Percentiles rank a stretch among this genome's conserved stretches.
phyloP scores from a whole-genome alignment of 2,888 invertebrate genomes.

The Cantharis rufa region DNA sequence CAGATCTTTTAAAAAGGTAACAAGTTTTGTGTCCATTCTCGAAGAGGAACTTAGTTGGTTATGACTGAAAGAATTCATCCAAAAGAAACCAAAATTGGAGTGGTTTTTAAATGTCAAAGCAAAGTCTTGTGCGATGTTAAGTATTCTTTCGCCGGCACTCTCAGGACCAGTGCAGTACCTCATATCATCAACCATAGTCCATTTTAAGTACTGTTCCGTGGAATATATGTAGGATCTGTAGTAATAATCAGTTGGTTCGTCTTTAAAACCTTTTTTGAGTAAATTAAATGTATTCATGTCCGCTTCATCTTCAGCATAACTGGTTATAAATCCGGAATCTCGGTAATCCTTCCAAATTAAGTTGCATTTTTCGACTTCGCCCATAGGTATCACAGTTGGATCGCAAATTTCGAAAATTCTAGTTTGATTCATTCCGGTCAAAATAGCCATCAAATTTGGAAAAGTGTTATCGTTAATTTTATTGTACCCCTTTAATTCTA shows the following conservation, averaged over 20 bases:
- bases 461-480: constrained; percentile 88
- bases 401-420: constrained; percentile 58
- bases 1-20: constrained; percentile 64
- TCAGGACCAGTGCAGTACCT: constrained; percentile 63
- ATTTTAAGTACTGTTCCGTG: constrained; percentile 60
- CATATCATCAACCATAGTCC: constrained; percentile 35
- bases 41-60: constrained; percentile 69
- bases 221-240: constrained; percentile 74
- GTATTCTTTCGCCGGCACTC: constrained; percentile 67
- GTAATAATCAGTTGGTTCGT: constrained; percentile 81
- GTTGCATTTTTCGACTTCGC: constrained; percentile 74
- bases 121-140: constrained; percentile 72
- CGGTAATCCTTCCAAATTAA: constrained; percentile 80
- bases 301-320: constrained; percentile 78
- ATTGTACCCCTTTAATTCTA: constrained; percentile 53
- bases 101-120: constrained; percentile 63
- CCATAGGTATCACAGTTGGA: constrained; percentile 58
- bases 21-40: constrained; percentile 67
- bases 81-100: constrained; percentile 77
- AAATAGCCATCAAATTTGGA: constrained; percentile 83
- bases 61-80: constrained; percentile 80
- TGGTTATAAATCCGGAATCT: constrained; percentile 73
- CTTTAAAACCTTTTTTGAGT: constrained; percentile 70
- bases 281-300: constrained; percentile 76
- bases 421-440: constrained; percentile 66